Conservation (phyloP, 1,140 invertebrate species). For the Potamilus streckersoni region DNA sequence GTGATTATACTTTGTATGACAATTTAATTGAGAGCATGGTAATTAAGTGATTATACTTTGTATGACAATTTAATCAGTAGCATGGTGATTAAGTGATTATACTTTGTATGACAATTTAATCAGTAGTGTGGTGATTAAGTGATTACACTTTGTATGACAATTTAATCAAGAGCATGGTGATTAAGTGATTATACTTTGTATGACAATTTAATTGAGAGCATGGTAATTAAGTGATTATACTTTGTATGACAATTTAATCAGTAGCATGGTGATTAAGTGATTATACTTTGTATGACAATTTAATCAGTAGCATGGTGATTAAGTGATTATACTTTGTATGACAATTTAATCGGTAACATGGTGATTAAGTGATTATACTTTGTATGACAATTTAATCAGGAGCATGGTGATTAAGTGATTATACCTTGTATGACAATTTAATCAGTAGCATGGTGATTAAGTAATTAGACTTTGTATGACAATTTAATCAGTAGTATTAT, state of each 20-base stretch:
- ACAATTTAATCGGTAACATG: too few species aligned
- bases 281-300: constrained; percentile 12
- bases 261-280: too few species aligned
- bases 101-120: constrained; percentile 13
- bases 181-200: constrained; percentile 7
- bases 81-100: constrained; percentile 1
- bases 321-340: constrained; percentile 7
- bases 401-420: constrained; percentile 1
- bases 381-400: constrained; percentile 14
- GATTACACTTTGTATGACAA: constrained; percentile 11
- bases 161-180: too few species aligned
- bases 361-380: constrained; percentile 3
- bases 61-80: constrained; percentile 10
- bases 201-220: constrained; percentile 12
- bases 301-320: too few species aligned
- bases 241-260: constrained; percentile 13
- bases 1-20: constrained; percentile 7
- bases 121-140: too few species aligned
- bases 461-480: constrained; percentile 5
- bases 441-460: too few species aligned
- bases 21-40: too few species aligned
- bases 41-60: constrained; percentile 8
- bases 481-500: too few species aligned
- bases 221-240: constrained; percentile 4
- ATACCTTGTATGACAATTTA: constrained; percentile 12